Evolutionary conservation across 2,888 invertebrate genomes (phyloP).

Genomic region (Cacoxenus indagator): DNA sequence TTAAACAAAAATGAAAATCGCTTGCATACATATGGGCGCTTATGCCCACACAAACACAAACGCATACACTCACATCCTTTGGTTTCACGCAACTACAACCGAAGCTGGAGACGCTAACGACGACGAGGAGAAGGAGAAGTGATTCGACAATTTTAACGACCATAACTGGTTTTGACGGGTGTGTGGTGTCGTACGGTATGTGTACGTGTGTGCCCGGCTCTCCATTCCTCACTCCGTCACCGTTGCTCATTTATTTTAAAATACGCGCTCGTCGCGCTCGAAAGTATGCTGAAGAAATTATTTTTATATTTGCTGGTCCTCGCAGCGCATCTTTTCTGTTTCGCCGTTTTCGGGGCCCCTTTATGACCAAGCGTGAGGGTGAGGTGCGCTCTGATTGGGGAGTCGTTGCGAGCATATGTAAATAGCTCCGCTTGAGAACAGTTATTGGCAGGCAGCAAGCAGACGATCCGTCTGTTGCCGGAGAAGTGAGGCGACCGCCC

Average conservation of each 20-base stretch:
- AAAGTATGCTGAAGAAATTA: conserved; percentile 20
- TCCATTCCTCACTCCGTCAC: not conserved
- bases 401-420: conserved; percentile 6
- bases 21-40: conserved; percentile 72
- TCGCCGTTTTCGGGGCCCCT: not conserved
- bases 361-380: conserved; percentile 6
- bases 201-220: not conserved
- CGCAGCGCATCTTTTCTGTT: not conserved
- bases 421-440: not conserved
- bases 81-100: conserved; percentile 43
- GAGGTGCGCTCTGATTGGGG: not conserved
- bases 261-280: conserved; percentile 47
- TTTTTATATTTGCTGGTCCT: conserved; percentile 3
- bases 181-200: not conserved
- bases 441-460: conserved; percentile 10
- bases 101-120: conserved; percentile 45
- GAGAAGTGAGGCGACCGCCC: not conserved
- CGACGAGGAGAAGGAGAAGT: conserved; percentile 26
- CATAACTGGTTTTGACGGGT: conserved; percentile 59
- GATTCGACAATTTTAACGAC: conserved; percentile 66
- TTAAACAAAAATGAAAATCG: conserved; percentile 72
- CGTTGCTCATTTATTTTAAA: conserved; percentile 59
- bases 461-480: not conserved
- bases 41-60: conserved; percentile 49
- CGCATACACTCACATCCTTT: conserved; percentile 29